Evolutionary conservation across 2,888 invertebrate genomes (phyloP).

Genomic region (Argynnis bischoffii): DNA sequence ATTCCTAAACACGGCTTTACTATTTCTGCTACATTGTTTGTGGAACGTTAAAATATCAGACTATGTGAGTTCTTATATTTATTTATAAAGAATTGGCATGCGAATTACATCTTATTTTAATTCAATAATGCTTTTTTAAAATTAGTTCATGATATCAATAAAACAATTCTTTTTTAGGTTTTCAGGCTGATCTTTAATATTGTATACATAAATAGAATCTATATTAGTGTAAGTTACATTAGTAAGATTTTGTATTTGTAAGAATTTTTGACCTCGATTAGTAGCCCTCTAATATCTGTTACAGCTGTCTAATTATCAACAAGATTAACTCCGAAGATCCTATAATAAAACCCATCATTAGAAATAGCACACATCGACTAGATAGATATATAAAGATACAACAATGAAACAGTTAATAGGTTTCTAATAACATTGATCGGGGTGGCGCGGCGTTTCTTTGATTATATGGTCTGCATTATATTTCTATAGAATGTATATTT

Average conservation of each 20-base stretch:
- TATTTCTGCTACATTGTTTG: constrained; percentile 44
- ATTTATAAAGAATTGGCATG: constrained; percentile 1
- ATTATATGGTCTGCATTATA: constrained; percentile 51
- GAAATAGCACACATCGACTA: constrained; percentile 4
- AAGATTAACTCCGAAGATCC: constrained; percentile 6
- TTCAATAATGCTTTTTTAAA: not conserved
- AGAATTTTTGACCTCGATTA: not conserved
- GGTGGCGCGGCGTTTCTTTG: constrained; percentile 46
- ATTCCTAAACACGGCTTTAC: constrained; percentile 44
- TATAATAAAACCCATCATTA: constrained; percentile 17
- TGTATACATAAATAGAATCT: too few relatives aligned
- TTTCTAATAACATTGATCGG: constrained; percentile 61
- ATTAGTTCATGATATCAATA: not conserved
- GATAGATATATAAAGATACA: constrained; percentile 28
- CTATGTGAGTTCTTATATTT: constrained; percentile 1
- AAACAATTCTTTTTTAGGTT: not conserved
- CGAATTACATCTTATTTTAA: not conserved
- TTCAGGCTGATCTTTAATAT: too few relatives aligned
- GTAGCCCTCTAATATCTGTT: constrained; percentile 6
- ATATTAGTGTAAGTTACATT: too few relatives aligned
- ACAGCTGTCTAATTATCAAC: constrained; percentile 12
- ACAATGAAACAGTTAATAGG: constrained; percentile 56
- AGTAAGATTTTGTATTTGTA: too few relatives aligned
- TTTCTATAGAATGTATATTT: constrained; percentile 54
- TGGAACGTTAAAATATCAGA: constrained; percentile 35